Base-by-base conservation (phyloP, 2,888 invertebrate genomes). In the Toxonevra muliebris region DNA sequence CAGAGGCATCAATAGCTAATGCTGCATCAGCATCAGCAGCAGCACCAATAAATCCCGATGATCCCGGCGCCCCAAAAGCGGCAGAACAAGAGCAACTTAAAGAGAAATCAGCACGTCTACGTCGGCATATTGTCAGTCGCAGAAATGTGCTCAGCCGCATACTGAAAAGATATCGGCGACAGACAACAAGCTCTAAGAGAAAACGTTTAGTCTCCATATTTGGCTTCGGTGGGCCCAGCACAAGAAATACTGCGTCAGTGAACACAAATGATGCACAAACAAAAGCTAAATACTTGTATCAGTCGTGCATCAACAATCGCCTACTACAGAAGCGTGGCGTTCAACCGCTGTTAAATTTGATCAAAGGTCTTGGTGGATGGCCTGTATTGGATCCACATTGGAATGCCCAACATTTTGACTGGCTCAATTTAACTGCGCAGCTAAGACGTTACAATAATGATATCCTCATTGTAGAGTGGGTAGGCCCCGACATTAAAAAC, bases 401-500 rank as follows among this genome's bases (percentile, higher is more conserved):
- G 95, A 87, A 89, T 63, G 81, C 86, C 8, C 82, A 84, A 0
- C 83, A 87, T 20, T 94, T 93, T 76, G 90, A 93, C 79, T 91
- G 93, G 90, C 86, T 93, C 54, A 89, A 88, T 78, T 85, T 93
- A 69, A 89, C 93, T 81, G 94, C 93, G 0, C 89, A 90, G 70
- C 80, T 94, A 15, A 87, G 94, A 65, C 87, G 93, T 42, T 93
- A 91, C 79, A 96, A 96, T 83, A 95, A 95, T 78, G 94, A 94
- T 72, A 91, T 95, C 68, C 86, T 96, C 0, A 89, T 96, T 73
- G 91, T 94, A 0, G 91, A 94, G 81, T 94, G 93, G 92, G 94
- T 97, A 52, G 95, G 95, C 12, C 94, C 96, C 0, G 97, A 98
- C 82, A 95, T 97, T 67, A 95, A 95, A 82, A 94, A 97, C 84